phyloP scores from a whole-genome alignment of 2,797 vertebrate genomes.

The Acridotheres tristis region DNA sequence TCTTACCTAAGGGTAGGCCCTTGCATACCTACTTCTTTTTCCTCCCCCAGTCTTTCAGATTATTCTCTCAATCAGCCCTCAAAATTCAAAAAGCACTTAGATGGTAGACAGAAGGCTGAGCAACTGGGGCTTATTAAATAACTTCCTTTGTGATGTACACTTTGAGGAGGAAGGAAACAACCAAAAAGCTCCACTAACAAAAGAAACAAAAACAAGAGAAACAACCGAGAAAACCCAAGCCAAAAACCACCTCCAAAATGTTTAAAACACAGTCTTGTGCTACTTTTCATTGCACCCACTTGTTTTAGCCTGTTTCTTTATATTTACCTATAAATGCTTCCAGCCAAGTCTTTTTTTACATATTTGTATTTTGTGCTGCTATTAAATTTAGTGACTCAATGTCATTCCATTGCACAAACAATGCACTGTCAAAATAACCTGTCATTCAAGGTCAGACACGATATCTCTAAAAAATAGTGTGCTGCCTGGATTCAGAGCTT shows the following conservation, averaged over 20 bases:
- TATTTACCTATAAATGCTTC: neutral
- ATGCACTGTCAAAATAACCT: neutral
- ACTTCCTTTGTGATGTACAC: neutral
- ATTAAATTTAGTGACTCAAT: neutral
- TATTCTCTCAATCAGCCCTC: neutral
- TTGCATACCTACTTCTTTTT: neutral
- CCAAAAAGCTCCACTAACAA: neutral
- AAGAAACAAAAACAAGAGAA: neutral
- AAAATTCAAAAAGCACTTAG: neutral
- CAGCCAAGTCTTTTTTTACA: neutral
- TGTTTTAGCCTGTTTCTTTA: neutral
- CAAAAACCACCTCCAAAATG: neutral
- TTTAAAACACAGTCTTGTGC: neutral
- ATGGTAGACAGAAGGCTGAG: neutral
- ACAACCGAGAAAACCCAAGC: neutral
- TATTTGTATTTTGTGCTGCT: neutral
- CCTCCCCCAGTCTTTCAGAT: neutral
- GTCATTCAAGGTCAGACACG: neutral
- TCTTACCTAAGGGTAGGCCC: neutral
- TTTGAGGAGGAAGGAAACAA: slow-evolving; percentile 1
- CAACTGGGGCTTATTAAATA: neutral
- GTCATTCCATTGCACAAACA: neutral
- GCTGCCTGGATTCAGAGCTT: neutral
- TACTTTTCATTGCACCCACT: neutral
- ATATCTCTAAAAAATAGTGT: neutral